Percentiles rank a stretch among this genome's conserved stretches.
Conservation (phyloP, 1,140 invertebrate species). For the Bombus sylvicola region DNA sequence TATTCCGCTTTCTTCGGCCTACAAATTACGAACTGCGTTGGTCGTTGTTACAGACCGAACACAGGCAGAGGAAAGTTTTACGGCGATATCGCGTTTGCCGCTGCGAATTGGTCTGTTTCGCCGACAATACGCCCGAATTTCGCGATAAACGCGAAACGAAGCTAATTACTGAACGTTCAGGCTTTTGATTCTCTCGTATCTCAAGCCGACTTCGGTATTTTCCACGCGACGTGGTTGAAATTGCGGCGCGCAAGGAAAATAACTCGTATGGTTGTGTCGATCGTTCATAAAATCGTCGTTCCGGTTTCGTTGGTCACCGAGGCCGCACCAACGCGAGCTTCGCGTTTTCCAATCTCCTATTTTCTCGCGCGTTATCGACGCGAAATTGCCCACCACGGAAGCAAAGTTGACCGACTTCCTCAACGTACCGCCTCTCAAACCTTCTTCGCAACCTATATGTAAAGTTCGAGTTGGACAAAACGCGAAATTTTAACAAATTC, state of each 20-base stretch:
- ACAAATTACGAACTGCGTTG: not conserved
- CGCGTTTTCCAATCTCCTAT: conserved; percentile 12
- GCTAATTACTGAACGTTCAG: conserved; percentile 30
- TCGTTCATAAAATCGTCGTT: too few relatives aligned
- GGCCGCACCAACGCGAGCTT: not conserved
- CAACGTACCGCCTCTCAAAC: conserved; percentile 56
- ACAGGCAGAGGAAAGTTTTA: not conserved
- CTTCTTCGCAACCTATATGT: conserved; percentile 37
- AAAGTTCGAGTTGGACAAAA: too few relatives aligned
- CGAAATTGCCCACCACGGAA: conserved; percentile 41
- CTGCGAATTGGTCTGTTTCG: not conserved
- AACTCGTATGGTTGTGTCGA: too few relatives aligned
- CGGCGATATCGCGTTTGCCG: conserved; percentile 18
- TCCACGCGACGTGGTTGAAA: not conserved
- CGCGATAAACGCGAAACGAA: conserved; percentile 6
- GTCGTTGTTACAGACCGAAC: not conserved
- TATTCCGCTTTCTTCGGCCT: not conserved
- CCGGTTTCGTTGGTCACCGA: too few relatives aligned
- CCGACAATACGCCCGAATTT: conserved; percentile 16
- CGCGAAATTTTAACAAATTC: not conserved
- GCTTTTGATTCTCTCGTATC: not conserved
- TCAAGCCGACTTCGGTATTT: not conserved
- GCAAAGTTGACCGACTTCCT: conserved; percentile 60
- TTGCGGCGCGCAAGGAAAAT: too few relatives aligned
- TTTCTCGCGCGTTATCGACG: conserved; percentile 38